Evolutionary conservation across 2,888 invertebrate species (phyloP), one percentile per base, ranked within the genome.

Genomic region (Scaeva pyrastri): DNA sequence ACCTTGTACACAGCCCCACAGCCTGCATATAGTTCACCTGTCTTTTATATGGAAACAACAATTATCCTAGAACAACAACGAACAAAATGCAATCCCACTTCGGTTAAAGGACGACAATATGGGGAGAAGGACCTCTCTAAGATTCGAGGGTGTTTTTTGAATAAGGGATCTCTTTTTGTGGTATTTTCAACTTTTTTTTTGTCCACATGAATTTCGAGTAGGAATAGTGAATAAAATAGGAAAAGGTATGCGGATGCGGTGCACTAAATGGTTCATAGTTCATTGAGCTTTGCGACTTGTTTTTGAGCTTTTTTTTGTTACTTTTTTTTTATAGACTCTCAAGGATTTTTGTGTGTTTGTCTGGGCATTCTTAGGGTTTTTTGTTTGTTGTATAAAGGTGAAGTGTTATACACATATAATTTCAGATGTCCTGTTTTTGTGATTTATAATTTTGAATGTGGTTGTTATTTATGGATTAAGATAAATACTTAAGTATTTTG

Each of bases 251-350:
- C 23, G 79, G 45, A 60, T 72, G 45, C 66, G 84, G 66, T 48
- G 45, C 8, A 21, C 66, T 85, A 72, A 85, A 85, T 72, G 75
- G 66, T 72, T 80, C 52, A 71, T 60, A 60, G 71, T 80, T 72
- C 80, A 85, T 58, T 84, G 84, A 58, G 66, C 66, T 66, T 21
- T 74, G 48, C 26, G 50, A 71, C 45, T 74, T 60, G 60, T 21
- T 64, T 68, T n/a, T n/a, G n/a, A n/a, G n/a, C n/a, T n/a, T n/a
- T n/a, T n/a, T n/a, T 66, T 21, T 74, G 48, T 19, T 41, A 71
- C 45, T 74, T 60, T 52, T 21, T 64, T 68, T 74, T 48, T 31
- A 8, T 31, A 31, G 31, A 7, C 31, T 31, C 31, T 64, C 16
- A 26, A 50, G 39, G 4, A 12, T 50, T 68, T 68, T 68, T 50